Percentiles rank a stretch among this genome's conserved stretches.
Evolutionary conservation across 2,888 invertebrate species (phyloP).

Genomic region (Itoplectis maculator): DNA sequence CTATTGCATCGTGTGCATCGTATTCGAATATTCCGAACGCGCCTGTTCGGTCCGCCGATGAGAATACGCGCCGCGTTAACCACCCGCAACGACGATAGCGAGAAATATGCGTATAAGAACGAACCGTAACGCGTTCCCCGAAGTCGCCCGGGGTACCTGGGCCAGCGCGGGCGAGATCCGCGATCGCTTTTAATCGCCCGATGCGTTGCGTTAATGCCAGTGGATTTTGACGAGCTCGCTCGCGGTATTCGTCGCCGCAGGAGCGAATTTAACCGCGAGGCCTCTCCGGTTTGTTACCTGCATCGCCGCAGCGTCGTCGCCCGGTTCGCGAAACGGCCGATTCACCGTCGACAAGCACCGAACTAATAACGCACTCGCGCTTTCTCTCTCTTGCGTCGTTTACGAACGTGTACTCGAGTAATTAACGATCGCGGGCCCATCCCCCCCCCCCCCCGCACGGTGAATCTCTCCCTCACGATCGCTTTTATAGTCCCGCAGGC

Average conservation of each 20-base stretch:
- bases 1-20: conserved; percentile 69
- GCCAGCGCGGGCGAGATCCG: neutral
- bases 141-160: neutral
- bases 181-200: conserved; percentile 7
- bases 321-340: conserved; percentile 43
- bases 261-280: too few relatives aligned
- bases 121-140: neutral
- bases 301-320: conserved; percentile 39
- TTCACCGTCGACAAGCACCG: conserved; percentile 43
- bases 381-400: too few relatives aligned
- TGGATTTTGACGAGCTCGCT: conserved; percentile 7
- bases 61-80: neutral
- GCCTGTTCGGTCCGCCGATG: conserved; percentile 63
- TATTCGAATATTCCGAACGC: conserved; percentile 70
- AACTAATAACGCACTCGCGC: conserved; percentile 50
- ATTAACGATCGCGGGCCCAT: conserved; percentile 65
- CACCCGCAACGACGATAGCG: neutral
- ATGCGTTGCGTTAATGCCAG: conserved; percentile 27
- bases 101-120: conserved; percentile 32
- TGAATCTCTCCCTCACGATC: conserved; percentile 31
- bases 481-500: conserved; percentile 55
- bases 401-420: conserved; percentile 59
- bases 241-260: too few relatives aligned
- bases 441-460: too few relatives aligned
- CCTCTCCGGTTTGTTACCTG: too few relatives aligned